Base-by-base conservation (phyloP, 2,113 vertebrate species). In the Lophochroa leadbeateri region DNA sequence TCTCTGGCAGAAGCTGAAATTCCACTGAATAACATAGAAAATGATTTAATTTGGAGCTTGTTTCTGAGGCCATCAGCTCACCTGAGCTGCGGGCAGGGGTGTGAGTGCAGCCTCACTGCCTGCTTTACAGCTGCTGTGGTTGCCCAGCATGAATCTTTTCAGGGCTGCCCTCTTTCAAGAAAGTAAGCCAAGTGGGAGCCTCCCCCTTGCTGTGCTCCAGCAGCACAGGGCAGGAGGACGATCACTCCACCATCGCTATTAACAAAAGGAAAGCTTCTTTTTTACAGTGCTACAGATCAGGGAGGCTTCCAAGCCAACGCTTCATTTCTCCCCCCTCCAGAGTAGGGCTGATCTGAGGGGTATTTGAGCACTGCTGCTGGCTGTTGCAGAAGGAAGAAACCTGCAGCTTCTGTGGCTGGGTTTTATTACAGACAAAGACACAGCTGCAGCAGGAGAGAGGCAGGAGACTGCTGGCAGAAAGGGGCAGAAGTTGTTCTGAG, bases 301-400 rank as follows among this genome's bases (percentile, higher is more conserved):
- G 41, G 46, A 67, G 67, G 76, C n/a, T 52, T 83, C 69, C 57
- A 20, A 69, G 69, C 12, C 50, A 49, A 55, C 1, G 4, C 55
- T 58, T 78, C 11, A 1, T 58, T 78, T 39, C 10, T 4, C 33
- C 29, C 29, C 6, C 2, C 27, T 4, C 1, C 4, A 0, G 71
- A 70, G 47, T 0, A 47, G 79, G 65, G 50, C n/a, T 75, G 75
- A 35, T 47, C 41, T 76, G 70, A 77, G 52, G 55, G 55, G 9
- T 78, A 2, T 82, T 86, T 43, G 75, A 27, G 61, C 68, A 11
- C 57, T 83, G 64, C 89, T 39, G 64, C 57, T 75, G 64, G 63
- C 90, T 94, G 87, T 43, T 76, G 78, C 21, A 25, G 89, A 21
- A 75, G 86, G 67, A 80, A 46, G 61, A 84, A 63, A 41, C 33